phyloP scores from a whole-genome alignment of 2,888 invertebrate species.

The Lissonota sp. region DNA sequence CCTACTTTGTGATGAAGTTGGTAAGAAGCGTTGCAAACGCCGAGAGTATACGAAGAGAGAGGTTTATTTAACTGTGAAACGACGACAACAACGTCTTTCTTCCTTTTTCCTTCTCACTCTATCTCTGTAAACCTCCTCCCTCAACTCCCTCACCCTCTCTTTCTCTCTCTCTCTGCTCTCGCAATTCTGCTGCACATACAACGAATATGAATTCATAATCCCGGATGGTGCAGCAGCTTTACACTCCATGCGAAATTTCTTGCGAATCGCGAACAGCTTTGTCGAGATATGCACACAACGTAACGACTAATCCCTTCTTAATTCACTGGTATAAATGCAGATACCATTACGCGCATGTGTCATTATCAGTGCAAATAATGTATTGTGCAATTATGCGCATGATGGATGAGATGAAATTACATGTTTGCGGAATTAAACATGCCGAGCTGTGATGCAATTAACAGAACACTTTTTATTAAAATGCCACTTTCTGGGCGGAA shows the following conservation, averaged over 20 bases:
- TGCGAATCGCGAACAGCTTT: slow-evolving; percentile 24
- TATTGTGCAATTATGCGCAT: neutral
- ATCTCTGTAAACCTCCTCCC: no score
- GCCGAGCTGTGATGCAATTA: neutral
- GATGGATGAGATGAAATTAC: neutral
- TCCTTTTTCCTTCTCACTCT: no score
- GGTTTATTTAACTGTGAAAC: slow-evolving; percentile 6
- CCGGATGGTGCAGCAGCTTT: slow-evolving; percentile 34
- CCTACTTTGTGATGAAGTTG: neutral
- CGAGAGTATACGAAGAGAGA: slow-evolving; percentile 2
- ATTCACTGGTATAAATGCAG: slow-evolving; percentile 15
- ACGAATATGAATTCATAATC: slow-evolving; percentile 47
- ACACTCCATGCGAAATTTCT: slow-evolving; percentile 48
- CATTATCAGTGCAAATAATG: neutral
- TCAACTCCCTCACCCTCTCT: no score
- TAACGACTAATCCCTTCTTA: slow-evolving; percentile 17
- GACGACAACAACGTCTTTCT: slow-evolving; percentile 8
- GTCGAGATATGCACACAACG: slow-evolving; percentile 1
- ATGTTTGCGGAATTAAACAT: neutral
- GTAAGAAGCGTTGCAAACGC: slow-evolving; percentile 1
- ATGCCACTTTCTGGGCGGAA: neutral
- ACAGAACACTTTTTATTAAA: neutral
- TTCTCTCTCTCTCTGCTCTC: neutral
- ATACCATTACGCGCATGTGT: neutral
- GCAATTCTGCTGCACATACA: slow-evolving; percentile 7